These are phyloP conservation scores for Venustaconcha ellipsiformis DNA, from an alignment of 1,140 invertebrate species.

Conservation along the genomic window DNA sequence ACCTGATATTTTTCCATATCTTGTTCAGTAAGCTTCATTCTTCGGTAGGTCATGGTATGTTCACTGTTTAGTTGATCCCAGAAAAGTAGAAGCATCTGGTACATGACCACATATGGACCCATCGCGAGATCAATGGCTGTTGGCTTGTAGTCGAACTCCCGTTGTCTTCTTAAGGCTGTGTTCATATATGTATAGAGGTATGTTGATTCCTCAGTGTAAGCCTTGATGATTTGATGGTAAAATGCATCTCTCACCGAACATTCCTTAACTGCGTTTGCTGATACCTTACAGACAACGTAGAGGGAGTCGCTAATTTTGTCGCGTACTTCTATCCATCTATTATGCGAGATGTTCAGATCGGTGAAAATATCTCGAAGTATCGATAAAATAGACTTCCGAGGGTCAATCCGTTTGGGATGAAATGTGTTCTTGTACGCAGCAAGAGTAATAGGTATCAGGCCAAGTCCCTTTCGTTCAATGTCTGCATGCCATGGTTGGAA, in stretches of 20 bases:
- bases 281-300: too few relatives aligned
- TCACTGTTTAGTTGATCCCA: constrained; percentile 6
- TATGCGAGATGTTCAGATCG: background rate
- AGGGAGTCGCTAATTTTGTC: constrained; percentile 11
- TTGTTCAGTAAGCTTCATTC: constrained; percentile 4
- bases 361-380: constrained; percentile 10
- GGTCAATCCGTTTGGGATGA: constrained; percentile 5
- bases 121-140: constrained; percentile 13
- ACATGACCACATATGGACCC: constrained; percentile 18
- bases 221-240: too few relatives aligned
- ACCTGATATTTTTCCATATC: constrained; percentile 5
- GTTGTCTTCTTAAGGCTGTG: constrained; percentile 14
- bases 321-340: constrained; percentile 7
- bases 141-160: constrained; percentile 3
- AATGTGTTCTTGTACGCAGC: constrained; percentile 14
- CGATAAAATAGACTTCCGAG: background rate
- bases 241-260: too few relatives aligned
- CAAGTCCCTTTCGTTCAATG: background rate
- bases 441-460: background rate
- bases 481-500: constrained; percentile 2
- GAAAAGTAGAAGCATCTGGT: constrained; percentile 16
- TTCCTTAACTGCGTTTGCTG: too few relatives aligned
- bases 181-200: constrained; percentile 17
- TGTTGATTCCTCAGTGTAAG: constrained; percentile 18
- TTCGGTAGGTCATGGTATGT: constrained; percentile 7